Evolutionary conservation across 2,888 invertebrate species (phyloP), one percentile per base, ranked within the genome.

Genomic region (Nudaria mundana): DNA sequence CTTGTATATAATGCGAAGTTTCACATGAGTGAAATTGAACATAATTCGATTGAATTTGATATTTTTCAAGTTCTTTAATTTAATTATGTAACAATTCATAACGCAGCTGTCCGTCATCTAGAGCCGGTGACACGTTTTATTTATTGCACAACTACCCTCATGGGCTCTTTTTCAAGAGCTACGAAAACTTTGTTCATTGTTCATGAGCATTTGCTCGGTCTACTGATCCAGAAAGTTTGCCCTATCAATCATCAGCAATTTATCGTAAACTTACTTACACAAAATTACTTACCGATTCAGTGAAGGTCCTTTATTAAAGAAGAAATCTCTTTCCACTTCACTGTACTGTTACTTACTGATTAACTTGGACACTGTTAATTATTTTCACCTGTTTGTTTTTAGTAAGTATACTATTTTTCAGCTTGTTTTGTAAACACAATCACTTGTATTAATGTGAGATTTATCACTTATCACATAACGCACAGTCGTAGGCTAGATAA

Each of bases 21-120:
- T 70, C 71, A 67, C 67, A 71, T 72, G 73, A 75, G 71, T 77
- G 76, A 56, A 74, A 75, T 71, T 66, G 67, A 70, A 62, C 63
- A 69, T 66, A 69, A 67, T 65, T 51, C 53, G 46, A 45, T 57
- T 57, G n/a, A n/a, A n/a, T n/a, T n/a, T n/a, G 35, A 40, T 32
- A 30, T 30, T 41, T 14, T 42, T 13, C 36, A 43, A 43, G 44
- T 46, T 60, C 53, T 52, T 48, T n/a, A n/a, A n/a, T n/a, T n/a
- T n/a, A n/a, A 58, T 65, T 64, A 55, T 49, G 60, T 66, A 60
- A 65, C 57, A 48, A 57, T 52, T 59, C 54, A 61, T 60, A 45
- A 44, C 37, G 23, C 31, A 40, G 44, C 48, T 44, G 55, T 56
- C 52, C 48, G 49, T 60, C 59, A 54, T 52, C 46, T 46, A 46